A percentile compares a stretch with the other conserved stretches of the same genome.
These are phyloP conservation scores for Actinemys pallida DNA, from an alignment of 2,113 vertebrate genomes.

Conservation along the genomic window DNA sequence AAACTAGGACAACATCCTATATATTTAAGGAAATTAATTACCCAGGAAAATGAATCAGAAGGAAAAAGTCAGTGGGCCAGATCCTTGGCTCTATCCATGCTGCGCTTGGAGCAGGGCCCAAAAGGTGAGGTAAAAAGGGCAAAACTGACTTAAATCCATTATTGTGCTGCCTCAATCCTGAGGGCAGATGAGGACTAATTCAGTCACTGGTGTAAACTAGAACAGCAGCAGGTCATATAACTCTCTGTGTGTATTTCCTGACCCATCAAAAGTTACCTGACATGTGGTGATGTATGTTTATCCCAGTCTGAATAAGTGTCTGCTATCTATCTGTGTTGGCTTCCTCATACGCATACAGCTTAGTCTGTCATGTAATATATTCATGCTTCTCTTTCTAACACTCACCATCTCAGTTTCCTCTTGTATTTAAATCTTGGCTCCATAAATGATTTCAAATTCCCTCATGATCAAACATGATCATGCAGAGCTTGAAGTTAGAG, in stretches of 20 bases:
- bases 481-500: conserved; percentile 73
- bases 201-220: background rate
- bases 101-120: background rate
- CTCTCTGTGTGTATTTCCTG: background rate
- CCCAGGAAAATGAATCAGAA: background rate
- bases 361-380: conserved; percentile 8
- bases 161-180: background rate
- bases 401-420: conserved; percentile 48
- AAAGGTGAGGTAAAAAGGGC: background rate
- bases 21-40: background rate
- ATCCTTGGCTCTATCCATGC: background rate
- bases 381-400: conserved; percentile 21
- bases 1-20: background rate
- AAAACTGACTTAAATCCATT: background rate
- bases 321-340: background rate
- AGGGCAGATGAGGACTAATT: background rate
- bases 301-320: background rate
- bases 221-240: background rate
- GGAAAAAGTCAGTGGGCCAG: background rate
- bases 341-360: background rate
- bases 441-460: conserved; percentile 56
- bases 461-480: conserved; percentile 76
- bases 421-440: conserved; percentile 68
- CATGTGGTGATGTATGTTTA: background rate
- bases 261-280: background rate